Conservation (phyloP, 2,797 vertebrate species). For the Sebastes minor region DNA sequence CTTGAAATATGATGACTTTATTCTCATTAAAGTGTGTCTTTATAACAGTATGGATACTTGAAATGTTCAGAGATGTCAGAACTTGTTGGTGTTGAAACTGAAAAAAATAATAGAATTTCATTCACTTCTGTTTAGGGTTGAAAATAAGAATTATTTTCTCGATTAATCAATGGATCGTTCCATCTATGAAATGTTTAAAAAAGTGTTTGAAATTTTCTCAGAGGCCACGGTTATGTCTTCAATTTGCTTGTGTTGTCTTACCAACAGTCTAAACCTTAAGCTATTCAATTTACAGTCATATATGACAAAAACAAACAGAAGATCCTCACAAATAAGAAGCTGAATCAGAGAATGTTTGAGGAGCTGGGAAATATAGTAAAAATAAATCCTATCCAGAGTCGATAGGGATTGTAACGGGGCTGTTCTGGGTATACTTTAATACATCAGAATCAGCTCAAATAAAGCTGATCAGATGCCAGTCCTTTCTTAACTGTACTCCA, state of each 20-base stretch:
- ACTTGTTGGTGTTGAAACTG: no score
- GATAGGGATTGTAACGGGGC: neutral
- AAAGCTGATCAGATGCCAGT: neutral
- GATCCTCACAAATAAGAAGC: neutral
- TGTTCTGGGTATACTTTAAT: neutral
- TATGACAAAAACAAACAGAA: neutral
- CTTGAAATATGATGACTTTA: no score
- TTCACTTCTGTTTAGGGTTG: no score
- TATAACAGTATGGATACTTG: neutral
- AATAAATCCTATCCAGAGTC: neutral
- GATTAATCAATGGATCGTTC: no score
- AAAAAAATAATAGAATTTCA: no score
- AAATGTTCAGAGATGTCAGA: no score
- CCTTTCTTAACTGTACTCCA: neutral
- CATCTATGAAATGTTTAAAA: no score
- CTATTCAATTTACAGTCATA: neutral
- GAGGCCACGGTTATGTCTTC: neutral
- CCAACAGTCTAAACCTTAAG: neutral
- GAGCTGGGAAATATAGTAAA: neutral
- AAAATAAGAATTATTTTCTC: no score
- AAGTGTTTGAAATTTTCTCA: no score
- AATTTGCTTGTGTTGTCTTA: neutral
- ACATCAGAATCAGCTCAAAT: neutral
- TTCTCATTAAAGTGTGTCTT: no score
- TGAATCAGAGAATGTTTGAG: neutral